Evolutionary conservation across 2,113 vertebrate genomes (phyloP).

Genomic region (Machaerirhynchus nigripectus): DNA sequence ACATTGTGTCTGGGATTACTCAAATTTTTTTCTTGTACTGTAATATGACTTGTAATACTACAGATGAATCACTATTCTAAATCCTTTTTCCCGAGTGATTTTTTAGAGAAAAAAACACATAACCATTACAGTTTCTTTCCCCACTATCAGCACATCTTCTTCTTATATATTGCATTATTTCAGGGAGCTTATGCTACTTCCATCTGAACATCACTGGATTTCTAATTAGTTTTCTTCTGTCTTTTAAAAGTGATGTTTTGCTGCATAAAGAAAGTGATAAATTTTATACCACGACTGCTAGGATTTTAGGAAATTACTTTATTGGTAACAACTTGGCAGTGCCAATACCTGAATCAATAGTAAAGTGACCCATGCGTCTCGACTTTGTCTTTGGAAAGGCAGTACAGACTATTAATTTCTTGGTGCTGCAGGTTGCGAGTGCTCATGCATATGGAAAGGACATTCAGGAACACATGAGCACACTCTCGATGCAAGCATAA

Average conservation of each 20-base stretch:
- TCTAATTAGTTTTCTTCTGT: constrained; percentile 37
- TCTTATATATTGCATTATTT: background rate
- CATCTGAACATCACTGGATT: background rate
- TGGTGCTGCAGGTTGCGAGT: background rate
- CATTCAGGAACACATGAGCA: background rate
- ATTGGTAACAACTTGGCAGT: constrained; percentile 27
- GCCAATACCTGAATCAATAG: constrained; percentile 19
- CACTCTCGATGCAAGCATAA: background rate
- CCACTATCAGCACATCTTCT: background rate
- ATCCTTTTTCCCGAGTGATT: background rate
- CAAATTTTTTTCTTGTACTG: background rate
- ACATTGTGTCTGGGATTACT: background rate
- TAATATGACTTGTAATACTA: background rate
- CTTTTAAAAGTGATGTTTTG: constrained; percentile 12
- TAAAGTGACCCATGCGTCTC: constrained; percentile 32
- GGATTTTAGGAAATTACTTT: constrained; percentile 46
- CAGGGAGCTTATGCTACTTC: background rate
- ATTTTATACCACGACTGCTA: constrained; percentile 7
- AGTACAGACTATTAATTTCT: background rate
- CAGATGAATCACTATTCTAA: background rate
- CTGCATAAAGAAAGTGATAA: constrained; percentile 27
- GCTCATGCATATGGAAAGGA: background rate
- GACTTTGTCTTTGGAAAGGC: background rate
- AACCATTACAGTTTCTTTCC: background rate
- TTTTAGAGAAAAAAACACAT: background rate